Percentiles rank a stretch among this genome's conserved stretches.
phyloP scores from a whole-genome alignment of 1,140 invertebrate species.

The roundworm (Caenorhabditis elegans) region WBcel235 BX284603.4:7340001-7340500 shows the following conservation, averaged over 20 bases:
- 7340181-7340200: too few relatives aligned
- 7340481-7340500: conserved; percentile 93
- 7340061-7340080: too few relatives aligned
- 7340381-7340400: conserved; percentile 23
- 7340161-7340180: too few relatives aligned
- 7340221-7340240: conserved; percentile 13
- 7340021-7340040: too few relatives aligned
- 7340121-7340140: too few relatives aligned
- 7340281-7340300: conserved; percentile 89
- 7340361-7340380: conserved; percentile 40
- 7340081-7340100: too few relatives aligned
- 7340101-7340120: too few relatives aligned
- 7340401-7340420: neutral
- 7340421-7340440: too few relatives aligned
- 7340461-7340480: conserved; percentile 86
- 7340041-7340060: too few relatives aligned
- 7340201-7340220: too few relatives aligned
- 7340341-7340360: conserved; percentile 88
- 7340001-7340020: too few relatives aligned
- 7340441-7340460: conserved; percentile 81
- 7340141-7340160: too few relatives aligned
- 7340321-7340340: conserved; percentile 87
- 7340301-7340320: conserved; percentile 85
- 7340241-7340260: conserved; percentile 90
- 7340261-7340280: conserved; percentile 82